Evolutionary conservation across 2,888 invertebrate genomes (phyloP), one percentile per base, ranked within the genome.

Genomic region (Schrankia costaestrigalis): DNA sequence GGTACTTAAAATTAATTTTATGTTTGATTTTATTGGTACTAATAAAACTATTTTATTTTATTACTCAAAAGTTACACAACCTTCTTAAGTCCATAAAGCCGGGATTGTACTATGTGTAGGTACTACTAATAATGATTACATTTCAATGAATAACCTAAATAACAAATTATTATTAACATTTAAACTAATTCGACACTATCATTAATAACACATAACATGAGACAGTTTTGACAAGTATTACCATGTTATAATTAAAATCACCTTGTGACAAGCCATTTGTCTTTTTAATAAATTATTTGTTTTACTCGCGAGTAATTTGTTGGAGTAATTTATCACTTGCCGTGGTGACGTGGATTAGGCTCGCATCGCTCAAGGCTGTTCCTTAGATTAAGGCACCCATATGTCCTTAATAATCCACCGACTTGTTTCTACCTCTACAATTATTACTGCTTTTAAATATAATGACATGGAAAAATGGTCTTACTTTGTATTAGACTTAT

Each of bases 271-370:
- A 33, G 64, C 67, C 75, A 67, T 78, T 75, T 71, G 73, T 79
- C 79, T 74, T 71, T 66, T 63, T 78, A 78, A 82, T 70, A 79
- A 81, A 81, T 80, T 76, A 71, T 78, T 78, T 77, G 78, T 82
- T 81, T 81, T 78, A 76, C 72, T 64, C 62, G 50, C 63, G 58
- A 62, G 76, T 78, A 75, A 81, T 82, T 78, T 78, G 76, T 74
- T 66, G 69, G 46, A 59, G 75, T 76, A 78, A 84, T 81, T 79
- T 78, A 72, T 83, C 79, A 80, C 71, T 42, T 63, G 74, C 68
- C 69, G 56, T 54, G 51, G 61, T 60, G 64, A 63, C 70, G 60
- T 58, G 72, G 78, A 81, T 81, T 78, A 80, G 66, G 60, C 58
- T 52, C 50, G 56, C 68, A 70, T 74, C 72, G 55, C 71, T 71